Conservation (phyloP, 2,888 invertebrate genomes). For the Amiota mariae region DNA sequence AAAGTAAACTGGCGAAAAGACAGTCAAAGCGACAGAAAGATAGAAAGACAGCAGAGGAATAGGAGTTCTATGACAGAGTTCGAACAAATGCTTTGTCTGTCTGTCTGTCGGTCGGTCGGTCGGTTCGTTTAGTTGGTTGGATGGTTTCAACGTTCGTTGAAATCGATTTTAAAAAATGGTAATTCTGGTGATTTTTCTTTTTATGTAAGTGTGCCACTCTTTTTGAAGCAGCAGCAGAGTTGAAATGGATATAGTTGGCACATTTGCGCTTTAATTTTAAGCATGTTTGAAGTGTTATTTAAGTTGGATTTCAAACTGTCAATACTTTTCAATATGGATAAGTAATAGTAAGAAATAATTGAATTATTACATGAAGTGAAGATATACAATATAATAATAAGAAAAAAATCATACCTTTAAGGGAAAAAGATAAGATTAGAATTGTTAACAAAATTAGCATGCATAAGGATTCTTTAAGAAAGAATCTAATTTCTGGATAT, state of each 20-base stretch:
- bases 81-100: background rate
- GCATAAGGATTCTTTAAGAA: too few relatives aligned
- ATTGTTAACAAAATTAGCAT: too few relatives aligned
- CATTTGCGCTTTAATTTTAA: slow-evolving; percentile 23
- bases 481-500: too few relatives aligned
- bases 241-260: slow-evolving; percentile 10
- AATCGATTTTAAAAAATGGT: slow-evolving; percentile 34
- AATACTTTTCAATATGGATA: background rate
- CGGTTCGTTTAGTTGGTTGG: background rate
- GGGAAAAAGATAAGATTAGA: too few relatives aligned
- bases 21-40: background rate
- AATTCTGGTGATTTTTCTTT: slow-evolving; percentile 22
- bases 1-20: slow-evolving; percentile 11
- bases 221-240: background rate
- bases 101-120: background rate
- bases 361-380: too few relatives aligned
- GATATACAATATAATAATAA: too few relatives aligned
- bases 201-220: slow-evolving; percentile 27
- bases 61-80: background rate
- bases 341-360: too few relatives aligned
- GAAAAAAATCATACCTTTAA: too few relatives aligned
- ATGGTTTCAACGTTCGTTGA: background rate
- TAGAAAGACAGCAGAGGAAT: background rate
- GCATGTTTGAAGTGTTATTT: background rate
- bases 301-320: background rate